phyloP scores from a whole-genome alignment of 2,888 invertebrate genomes.

The Lasioglossum malachurum region DNA sequence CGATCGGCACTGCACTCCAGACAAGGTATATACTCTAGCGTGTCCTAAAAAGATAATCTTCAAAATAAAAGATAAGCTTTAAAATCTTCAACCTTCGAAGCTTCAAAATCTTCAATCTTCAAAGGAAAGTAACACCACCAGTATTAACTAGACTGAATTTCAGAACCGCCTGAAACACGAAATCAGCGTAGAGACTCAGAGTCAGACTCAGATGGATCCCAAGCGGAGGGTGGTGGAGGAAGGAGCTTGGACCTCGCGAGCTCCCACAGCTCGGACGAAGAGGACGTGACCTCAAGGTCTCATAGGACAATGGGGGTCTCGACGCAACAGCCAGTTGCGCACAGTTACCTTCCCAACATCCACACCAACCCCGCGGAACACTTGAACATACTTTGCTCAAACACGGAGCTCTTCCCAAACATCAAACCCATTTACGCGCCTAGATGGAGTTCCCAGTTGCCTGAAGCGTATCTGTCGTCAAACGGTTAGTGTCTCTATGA shows the following conservation, averaged over 20 bases:
- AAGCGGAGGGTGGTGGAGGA: constrained; percentile 89
- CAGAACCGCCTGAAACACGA: constrained; percentile 77
- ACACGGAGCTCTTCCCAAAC: constrained; percentile 89
- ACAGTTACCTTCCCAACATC: constrained; percentile 88
- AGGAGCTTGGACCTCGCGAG: constrained; percentile 96
- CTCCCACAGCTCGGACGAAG: constrained; percentile 97
- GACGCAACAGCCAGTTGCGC: constrained; percentile 80
- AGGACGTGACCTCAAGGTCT: constrained; percentile 85
- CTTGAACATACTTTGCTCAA: constrained; percentile 85
- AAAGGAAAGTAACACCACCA: too few species aligned
- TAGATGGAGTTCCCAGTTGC: constrained; percentile 89
- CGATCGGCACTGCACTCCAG: constrained; percentile 76
- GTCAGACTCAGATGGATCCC: constrained; percentile 92
- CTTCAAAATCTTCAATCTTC: too few species aligned
- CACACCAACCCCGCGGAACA: constrained; percentile 80
- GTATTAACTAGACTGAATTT: background rate
- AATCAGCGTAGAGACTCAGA: constrained; percentile 89
- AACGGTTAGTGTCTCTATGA: constrained; percentile 71
- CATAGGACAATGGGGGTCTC: constrained; percentile 82
- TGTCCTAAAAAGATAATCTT: background rate
- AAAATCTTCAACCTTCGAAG: too few species aligned
- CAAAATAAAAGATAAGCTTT: too few species aligned
- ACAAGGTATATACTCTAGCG: constrained; percentile 71
- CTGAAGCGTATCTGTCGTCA: constrained; percentile 87
- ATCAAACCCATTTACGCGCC: constrained; percentile 89